Evolutionary conservation across 2,113 vertebrate genomes (phyloP), one percentile per base, ranked within the genome.

Genomic region (Telmatochromis sp.): DNA sequence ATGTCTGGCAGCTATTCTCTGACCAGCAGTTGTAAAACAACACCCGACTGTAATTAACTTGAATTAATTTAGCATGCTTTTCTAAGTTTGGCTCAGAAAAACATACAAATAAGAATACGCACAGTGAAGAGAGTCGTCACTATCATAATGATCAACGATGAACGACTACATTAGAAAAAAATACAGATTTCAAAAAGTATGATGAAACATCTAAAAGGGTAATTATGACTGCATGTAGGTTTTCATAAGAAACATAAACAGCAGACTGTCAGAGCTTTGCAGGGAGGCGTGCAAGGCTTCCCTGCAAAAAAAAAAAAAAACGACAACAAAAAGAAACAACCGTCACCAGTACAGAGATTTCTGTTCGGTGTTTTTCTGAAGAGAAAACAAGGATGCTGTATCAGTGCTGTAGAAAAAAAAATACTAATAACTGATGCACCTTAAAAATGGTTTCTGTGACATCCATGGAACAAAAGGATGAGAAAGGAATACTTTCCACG

Each of bases 161-260:
- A 78, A 31, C 1, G 4, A n/a, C 45, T 31, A 78, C 73, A 13
- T n/a, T 26, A 28, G n/a, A 14, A 73, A 73, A 73, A 73, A 75
- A 73, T 45, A 68, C 11, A 68, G 19, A 37, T 68, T 68, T 37
- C 3, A 68, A 68, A 37, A 37, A 37, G 33, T 13, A 13, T 65
- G 60, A 65, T 65, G 6, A 37, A 37, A 85, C 35, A 85, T 90
- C 85, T 80, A 89, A 26, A 84, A 23, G 79, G 63, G 84, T 87
- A 11, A 89, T 89, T 70, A 73, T 86, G 73, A 90, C 84, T 55
- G 90, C 89, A 89, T 81, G 51, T 45, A 87, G 47, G 87, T 86
- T 83, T 86, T 70, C 6, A 8, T 80, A 80, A 58, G 84, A 42
- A 87, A 92, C 75, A 91, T 84, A 93, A 65, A 37, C 33, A 65